Evolutionary conservation across 2,113 vertebrate genomes (phyloP), one percentile per base, ranked within the genome.

Genomic region (Gallinago media): DNA sequence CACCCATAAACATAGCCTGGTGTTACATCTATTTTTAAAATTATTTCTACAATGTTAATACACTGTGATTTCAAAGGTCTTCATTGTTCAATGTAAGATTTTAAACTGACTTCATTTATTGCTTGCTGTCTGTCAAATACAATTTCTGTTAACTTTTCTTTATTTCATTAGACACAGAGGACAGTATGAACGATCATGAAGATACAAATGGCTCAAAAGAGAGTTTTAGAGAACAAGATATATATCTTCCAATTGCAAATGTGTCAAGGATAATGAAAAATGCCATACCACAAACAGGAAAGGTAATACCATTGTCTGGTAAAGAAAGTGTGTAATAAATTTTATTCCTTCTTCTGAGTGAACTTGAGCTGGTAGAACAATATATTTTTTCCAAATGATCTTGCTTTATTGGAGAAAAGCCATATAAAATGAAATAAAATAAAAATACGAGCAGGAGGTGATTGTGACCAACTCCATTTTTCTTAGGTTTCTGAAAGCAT

Each of bases 261-360:
- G 99, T 99, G 94, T 99, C 99, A 36, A 99, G 99, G 88, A 99
- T 99, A 98, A 99, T 99, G 99, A 99, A 99, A 97, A 99, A 99
- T 36, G 99, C 99, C 52, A 99, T 99, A 95, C 99, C 99, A 26
- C 99, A 99, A 92, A 99, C 99, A 23, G 99, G 99, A 97, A 99
- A 99, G 99, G 99, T 99, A 98, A 97, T 65, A 68, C 31, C 26
- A 7, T 79, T 68, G 16, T 61, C 44, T 93, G 34, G 3, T 72
- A 75, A 72, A 62, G 36, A 75, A 62, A 40, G 6, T 15, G 4
- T 56, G 25, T 75, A 49, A 46, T 68, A 22, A 32, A 12, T 78
- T 94, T 84, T 63, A 15, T 61, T 96, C 36, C 23, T 67, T 84
- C 44, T 34, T 63, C 32, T 89, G 44, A 56, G 31, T 77, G 31